Base-by-base conservation (phyloP, 2,888 invertebrate genomes). In the Harmothoe impar region DNA sequence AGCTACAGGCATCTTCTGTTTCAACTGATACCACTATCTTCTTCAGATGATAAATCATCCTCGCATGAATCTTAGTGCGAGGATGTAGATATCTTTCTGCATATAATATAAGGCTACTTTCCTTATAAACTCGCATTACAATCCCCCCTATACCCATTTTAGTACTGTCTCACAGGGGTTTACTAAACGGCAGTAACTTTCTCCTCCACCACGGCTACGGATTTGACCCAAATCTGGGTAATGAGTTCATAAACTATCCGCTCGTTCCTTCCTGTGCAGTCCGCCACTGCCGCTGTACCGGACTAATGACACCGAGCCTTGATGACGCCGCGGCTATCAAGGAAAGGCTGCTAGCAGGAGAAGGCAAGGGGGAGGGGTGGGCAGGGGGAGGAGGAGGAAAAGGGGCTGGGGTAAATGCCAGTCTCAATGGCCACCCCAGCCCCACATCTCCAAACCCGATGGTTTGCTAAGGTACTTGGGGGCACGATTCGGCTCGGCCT, bases 241-340 rank as follows among this genome's bases (percentile, higher is more conserved):
- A 81, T 81, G 81, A 81, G 81, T 81, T 81, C 81, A 81, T 81
- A 81, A 81, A 81, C 81, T 81, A 81, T 12, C 35, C 20, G 81
- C 0, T n/a, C 81, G 81, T 81, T 81, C 81, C 81, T 81, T 81
- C 43, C 81, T 33, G 35, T 35, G 29, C 20, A 17, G 33, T 10
- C 43, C 43, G 10, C 43, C 5, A 43, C 43, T 43, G 43, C 35
- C 20, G 3, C 23, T 35, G 81, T 35, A 17, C 15, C 23, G 43
- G 43, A 35, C 77, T 81, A 81, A 81, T 81, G 81, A 81, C 43
- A 81, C 72, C 43, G 35, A 33, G 10, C 15, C 81, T 20, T 43
- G 43, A 81, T 81, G 81, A 81, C 35, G 33, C 3, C 0, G 17
- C 0, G 35, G 81, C 35, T 81, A 81, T 81, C 81, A 81, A 43